Conservation (phyloP, 2,797 vertebrate genomes). For the Pseudomugil gertrudae region DNA sequence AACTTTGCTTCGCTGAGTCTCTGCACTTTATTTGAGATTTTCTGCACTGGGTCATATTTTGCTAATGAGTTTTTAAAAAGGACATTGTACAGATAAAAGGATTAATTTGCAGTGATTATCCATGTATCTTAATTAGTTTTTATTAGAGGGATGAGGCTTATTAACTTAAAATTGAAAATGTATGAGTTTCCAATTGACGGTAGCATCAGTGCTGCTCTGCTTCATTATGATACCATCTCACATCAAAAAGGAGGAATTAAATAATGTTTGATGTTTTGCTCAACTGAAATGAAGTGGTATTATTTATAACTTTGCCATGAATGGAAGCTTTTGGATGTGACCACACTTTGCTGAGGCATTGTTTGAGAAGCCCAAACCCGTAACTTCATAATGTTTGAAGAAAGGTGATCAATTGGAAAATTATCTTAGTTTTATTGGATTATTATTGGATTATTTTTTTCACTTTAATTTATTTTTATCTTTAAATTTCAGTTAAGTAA, state of each 20-base stretch:
- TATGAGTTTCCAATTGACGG: conserved; percentile 26
- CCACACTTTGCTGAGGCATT: conserved; percentile 23
- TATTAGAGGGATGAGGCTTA: conserved; percentile 1
- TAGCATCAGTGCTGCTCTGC: conserved; percentile 4
- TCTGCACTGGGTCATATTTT: conserved; percentile 27
- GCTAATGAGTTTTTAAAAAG: conserved; percentile 45
- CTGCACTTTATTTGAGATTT: conserved; percentile 6
- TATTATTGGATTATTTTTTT: not conserved
- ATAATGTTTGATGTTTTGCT: conserved; percentile 30
- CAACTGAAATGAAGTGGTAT: conserved; percentile 9
- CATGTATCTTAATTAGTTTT: conserved; percentile 14
- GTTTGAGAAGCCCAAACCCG: not conserved
- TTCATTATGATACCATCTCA: conserved; percentile 37
- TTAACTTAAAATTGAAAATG: conserved; percentile 28
- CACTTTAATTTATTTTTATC: not conserved
- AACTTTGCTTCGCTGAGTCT: conserved; percentile 14
- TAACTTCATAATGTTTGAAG: not conserved
- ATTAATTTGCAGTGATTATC: conserved; percentile 40
- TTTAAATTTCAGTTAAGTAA: not conserved
- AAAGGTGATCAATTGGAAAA: not conserved
- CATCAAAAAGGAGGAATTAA: conserved; percentile 40
- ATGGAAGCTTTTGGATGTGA: conserved; percentile 19
- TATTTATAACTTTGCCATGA: conserved; percentile 18
- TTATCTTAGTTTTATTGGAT: too few relatives aligned
- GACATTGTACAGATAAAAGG: conserved; percentile 41